A percentile compares a stretch with the other conserved stretches of the same genome.
Conservation (phyloP, 2,797 vertebrate species). For the Hydrolagus colliei region DNA sequence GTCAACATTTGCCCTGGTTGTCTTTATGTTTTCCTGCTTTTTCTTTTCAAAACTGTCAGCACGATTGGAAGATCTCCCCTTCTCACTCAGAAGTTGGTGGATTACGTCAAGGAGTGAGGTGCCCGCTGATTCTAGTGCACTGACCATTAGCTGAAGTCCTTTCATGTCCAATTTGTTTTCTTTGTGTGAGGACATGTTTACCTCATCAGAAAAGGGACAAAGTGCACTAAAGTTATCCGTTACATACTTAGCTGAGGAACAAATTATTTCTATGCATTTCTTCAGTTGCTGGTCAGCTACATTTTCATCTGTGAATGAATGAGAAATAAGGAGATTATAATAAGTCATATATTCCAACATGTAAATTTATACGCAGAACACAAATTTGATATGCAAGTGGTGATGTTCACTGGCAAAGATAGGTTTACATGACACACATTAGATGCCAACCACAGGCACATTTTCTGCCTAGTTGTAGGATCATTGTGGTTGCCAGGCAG, state of each 20-base stretch:
- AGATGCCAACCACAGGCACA: neutral
- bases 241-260: constrained; percentile 45
- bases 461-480: neutral
- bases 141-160: constrained; percentile 13
- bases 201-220: neutral
- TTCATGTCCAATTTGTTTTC: neutral
- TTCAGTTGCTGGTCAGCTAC: constrained; percentile 30
- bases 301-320: neutral
- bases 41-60: constrained; percentile 38
- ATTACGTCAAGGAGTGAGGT: constrained; percentile 53
- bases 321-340: neutral
- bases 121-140: constrained; percentile 58
- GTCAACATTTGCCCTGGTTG: neutral
- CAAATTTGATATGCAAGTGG: neutral
- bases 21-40: constrained; percentile 34
- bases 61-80: constrained; percentile 17
- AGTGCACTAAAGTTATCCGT: neutral
- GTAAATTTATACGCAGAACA: neutral
- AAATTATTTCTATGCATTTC: constrained; percentile 51
- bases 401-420: constrained; percentile 36
- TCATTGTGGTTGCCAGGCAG: neutral
- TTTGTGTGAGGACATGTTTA: neutral
- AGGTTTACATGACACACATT: constrained; percentile 33
- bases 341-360: neutral
- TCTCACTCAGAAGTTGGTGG: constrained; percentile 39